Evolutionary conservation across 1,140 invertebrate species (phyloP), one percentile per base, ranked within the genome.

Genomic region (Dufourea novaeangliae): DNA sequence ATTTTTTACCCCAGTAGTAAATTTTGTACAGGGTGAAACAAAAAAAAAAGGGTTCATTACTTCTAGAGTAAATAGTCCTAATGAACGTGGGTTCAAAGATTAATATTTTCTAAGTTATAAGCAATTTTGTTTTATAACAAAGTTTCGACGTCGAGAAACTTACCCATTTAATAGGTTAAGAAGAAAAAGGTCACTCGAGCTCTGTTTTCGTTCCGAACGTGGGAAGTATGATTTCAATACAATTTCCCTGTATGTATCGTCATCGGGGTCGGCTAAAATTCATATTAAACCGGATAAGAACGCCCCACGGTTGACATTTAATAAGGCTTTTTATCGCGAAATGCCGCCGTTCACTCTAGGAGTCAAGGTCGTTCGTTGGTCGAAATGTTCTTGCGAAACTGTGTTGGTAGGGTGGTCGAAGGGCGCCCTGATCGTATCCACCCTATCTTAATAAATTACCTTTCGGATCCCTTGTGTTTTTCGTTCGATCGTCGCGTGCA

Each of bases 371-470:
- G 69, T 54, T 46, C 41, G 54, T 37, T 14, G n/a, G n/a, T n/a
- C n/a, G 25, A 78, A 68, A 73, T 54, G 62, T 70, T 70, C 34
- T 39, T n/a, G 20, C 12, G 64, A 27, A 57, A 70, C 27, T 12
- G 32, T 17, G 46, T n/a, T 17, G 17, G 46, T 8, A 7, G 25
- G 10, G 29, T n/a, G 17, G 2, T 12, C 20, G 52, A 70, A 57
- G 20, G 67, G 52, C 20, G 56, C 25, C 11, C n/a, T n/a, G 22
- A 32, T 71, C 39, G 22, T 20, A 27, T 61, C n/a, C 37, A 32
- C 32, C 41, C 6, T 32, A 44, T 10, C 37, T 27, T 37, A 64
- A 74, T 81, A 52, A 79, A 79, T 79, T 62, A 50, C 12, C 11
- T 0, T 5, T 7, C 50, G 50, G 22, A 63, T 46, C 39, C 14